Evolutionary conservation across 2,888 invertebrate species (phyloP), one percentile per base, ranked within the genome.

Genomic region (Cetonia aurata): DNA sequence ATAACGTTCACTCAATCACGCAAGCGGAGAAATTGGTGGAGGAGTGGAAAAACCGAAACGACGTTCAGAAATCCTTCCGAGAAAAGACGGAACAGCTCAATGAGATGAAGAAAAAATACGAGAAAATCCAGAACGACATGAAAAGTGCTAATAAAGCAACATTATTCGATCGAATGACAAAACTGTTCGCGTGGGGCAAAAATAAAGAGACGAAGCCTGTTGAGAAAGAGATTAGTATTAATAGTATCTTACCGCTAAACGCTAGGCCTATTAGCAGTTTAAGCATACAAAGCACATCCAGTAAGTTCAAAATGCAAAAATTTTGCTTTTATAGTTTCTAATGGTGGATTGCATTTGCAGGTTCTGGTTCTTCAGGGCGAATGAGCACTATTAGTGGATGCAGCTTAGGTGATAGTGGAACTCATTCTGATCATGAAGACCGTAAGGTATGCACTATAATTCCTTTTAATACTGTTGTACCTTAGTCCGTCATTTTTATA

Each of bases 21-120:
- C 94, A 95, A 85, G 93, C 95, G 0, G 95, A 95, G 82, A 90
- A 92, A 76, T 86, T 96, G 62, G 95, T 96, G 0, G 92, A 93
- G 82, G 92, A 93, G 79, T 96, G 96, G 96, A 91, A 90, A 79
- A 94, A 93, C 77, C 88, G 95, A 69, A 94, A 95, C 78, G 95
- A 95, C 82, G 95, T 95, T 0, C 93, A 94, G 78, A 93, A 93
- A 78, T 95, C 94, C 1, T 89, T 94, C 77, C 92, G 92, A 79
- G 95, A 95, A 76, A 95, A 95, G 80, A 92, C 94, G 81, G 92
- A 93, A 67, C 93, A 95, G 79, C 85, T 96, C 70, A 91, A 91
- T 72, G 90, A 92, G 77, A 91, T 95, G 91, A 86, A 95, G 53
- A 89, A 91, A 31, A 92, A 93, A 77, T 95, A 95, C 77, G 94